Evolutionary conservation across 1,140 invertebrate genomes (phyloP).

Genomic region (Thalassaphorura encarpata): DNA sequence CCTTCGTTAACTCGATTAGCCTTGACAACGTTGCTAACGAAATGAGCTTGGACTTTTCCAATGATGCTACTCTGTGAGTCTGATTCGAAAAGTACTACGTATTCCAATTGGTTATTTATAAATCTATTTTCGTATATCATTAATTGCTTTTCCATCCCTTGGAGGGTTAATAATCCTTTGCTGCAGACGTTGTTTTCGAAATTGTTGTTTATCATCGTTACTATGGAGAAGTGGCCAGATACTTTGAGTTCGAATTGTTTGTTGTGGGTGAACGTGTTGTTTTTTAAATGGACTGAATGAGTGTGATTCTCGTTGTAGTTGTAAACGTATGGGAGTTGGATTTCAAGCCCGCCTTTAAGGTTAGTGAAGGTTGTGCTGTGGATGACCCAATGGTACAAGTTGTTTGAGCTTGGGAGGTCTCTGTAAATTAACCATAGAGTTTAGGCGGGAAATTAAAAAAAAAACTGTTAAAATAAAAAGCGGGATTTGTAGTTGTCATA

Average conservation of each 20-base stretch:
- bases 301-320: constrained; percentile 90
- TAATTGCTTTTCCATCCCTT: constrained; percentile 95
- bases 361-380: constrained; percentile 80
- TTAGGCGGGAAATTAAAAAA: too few relatives aligned
- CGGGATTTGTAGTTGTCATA: too few relatives aligned
- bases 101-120: constrained; percentile 67
- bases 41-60: constrained; percentile 66
- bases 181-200: constrained; percentile 79
- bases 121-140: constrained; percentile 62
- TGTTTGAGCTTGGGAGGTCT: constrained; percentile 82
- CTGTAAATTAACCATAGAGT: too few relatives aligned
- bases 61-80: constrained; percentile 90
- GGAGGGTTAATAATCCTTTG: constrained; percentile 67
- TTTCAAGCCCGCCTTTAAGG: constrained; percentile 65
- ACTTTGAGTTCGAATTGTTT: constrained; percentile 71
- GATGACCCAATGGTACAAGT: constrained; percentile 85
- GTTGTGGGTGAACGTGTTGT: constrained; percentile 78
- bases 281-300: constrained; percentile 72
- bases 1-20: constrained; percentile 49
- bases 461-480: too few relatives aligned
- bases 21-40: constrained; percentile 66
- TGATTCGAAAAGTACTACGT: constrained; percentile 76
- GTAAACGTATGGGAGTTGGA: constrained; percentile 84
- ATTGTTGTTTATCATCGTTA: constrained; percentile 65
- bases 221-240: constrained; percentile 78